A percentile compares a stretch with the other conserved stretches of the same genome.
These are phyloP conservation scores for Ancistrus triradiatus DNA, from an alignment of 2,113 vertebrate species.

Conservation along the genomic window DNA sequence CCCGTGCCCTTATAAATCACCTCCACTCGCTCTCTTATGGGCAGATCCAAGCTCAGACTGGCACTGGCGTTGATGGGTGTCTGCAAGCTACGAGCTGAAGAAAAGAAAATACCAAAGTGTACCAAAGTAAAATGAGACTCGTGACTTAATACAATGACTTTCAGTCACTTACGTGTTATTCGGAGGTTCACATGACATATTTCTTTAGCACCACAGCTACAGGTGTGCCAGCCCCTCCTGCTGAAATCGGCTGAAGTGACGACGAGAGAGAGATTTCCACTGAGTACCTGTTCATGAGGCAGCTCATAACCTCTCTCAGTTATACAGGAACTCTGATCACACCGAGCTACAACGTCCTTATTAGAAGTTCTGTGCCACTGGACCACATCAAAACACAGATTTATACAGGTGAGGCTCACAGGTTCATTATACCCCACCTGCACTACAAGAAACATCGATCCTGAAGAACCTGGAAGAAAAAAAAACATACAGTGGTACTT, in stretches of 20 bases:
- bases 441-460: too few species aligned
- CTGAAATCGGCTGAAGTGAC: neutral
- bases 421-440: too few species aligned
- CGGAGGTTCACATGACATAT: neutral
- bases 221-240: neutral
- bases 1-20: neutral
- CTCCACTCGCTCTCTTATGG: neutral
- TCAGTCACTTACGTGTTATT: neutral
- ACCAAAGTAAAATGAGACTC: too few species aligned
- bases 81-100: too few species aligned
- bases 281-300: neutral
- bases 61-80: too few species aligned
- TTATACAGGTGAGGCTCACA: too few species aligned
- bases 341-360: neutral
- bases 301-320: neutral
- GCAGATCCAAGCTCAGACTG: neutral
- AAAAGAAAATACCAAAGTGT: too few species aligned
- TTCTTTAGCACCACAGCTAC: neutral
- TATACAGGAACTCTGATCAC: neutral
- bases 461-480: too few species aligned
- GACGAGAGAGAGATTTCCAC: neutral
- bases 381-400: too few species aligned
- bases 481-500: too few species aligned
- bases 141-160: neutral
- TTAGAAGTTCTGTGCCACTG: too few species aligned